Conservation (phyloP, 2,888 invertebrate species). For the Linyphia triangularis region DNA sequence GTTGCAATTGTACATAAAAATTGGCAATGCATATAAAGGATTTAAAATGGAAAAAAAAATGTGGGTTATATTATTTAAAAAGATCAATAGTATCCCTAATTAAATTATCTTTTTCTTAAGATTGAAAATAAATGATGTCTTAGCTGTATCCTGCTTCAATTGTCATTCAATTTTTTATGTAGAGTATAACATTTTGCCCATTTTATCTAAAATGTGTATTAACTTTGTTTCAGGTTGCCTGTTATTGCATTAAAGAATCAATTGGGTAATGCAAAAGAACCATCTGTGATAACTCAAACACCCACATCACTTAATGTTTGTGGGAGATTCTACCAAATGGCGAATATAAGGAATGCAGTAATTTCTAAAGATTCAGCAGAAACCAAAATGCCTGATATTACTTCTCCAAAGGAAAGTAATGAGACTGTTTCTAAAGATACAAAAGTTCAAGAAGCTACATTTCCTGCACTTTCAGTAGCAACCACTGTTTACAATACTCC, state of each 20-base stretch:
- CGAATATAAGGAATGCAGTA: conserved; percentile 63
- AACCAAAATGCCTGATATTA: conserved; percentile 30
- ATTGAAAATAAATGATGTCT: too few species aligned
- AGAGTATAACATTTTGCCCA: too few species aligned
- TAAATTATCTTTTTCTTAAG: too few species aligned
- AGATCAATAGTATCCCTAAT: too few species aligned
- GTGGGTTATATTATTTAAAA: too few species aligned
- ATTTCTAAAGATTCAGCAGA: conserved; percentile 47
- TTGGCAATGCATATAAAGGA: too few species aligned
- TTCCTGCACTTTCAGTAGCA: conserved; percentile 39
- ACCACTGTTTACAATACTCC: conserved; percentile 37
- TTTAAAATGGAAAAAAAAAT: too few species aligned
- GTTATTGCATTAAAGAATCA: conserved; percentile 65
- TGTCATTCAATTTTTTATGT: too few species aligned
- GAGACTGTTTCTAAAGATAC: conserved; percentile 47
- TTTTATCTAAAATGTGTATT: too few species aligned
- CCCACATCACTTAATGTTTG: conserved; percentile 61
- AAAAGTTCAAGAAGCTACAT: conserved; percentile 26
- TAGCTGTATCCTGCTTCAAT: too few species aligned
- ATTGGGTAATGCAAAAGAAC: conserved; percentile 36
- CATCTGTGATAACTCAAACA: conserved; percentile 56
- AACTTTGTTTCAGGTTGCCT: conserved; percentile 39
- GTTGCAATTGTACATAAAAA: too few species aligned
- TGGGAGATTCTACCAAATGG: conserved; percentile 66
- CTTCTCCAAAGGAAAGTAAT: conserved; percentile 31